Percentiles rank a stretch among this genome's conserved stretches.
phyloP scores from a whole-genome alignment of 2,113 vertebrate genomes.

The Eidolon helvum region DNA sequence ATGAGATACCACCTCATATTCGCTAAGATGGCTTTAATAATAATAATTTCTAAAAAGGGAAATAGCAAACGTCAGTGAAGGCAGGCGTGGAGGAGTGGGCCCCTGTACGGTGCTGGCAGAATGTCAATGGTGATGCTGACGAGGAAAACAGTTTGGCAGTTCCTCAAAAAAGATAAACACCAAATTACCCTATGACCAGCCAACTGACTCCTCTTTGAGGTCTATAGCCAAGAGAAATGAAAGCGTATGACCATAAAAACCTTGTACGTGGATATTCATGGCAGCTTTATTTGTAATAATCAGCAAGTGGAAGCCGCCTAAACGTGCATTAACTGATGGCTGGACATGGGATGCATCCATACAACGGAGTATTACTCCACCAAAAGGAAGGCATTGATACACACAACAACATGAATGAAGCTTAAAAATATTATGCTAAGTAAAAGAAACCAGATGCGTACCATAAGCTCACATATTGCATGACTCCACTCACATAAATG shows the following conservation, averaged over 20 bases:
- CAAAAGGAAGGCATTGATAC: not conserved
- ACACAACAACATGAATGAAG: too few species aligned
- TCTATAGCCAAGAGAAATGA: not conserved
- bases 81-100: not conserved
- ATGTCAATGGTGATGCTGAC: not conserved
- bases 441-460: not conserved
- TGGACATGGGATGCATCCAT: accelerated
- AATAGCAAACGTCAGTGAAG: not conserved
- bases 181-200: accelerated
- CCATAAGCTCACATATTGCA: not conserved
- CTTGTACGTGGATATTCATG: too few species aligned
- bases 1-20: too few species aligned
- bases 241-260: too few species aligned
- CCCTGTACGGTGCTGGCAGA: not conserved
- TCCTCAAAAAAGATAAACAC: not conserved
- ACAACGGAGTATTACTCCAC: too few species aligned
- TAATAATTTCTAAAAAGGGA: not conserved
- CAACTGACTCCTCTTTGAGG: not conserved
- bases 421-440: too few species aligned
- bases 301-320: not conserved
- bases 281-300: not conserved
- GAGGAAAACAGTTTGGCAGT: not conserved
- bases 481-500: not conserved
- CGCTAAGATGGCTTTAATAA: not conserved
- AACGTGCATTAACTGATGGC: not conserved